A percentile compares a stretch with the other conserved stretches of the same genome.
These are phyloP conservation scores for Acanthochromis polyacanthus DNA, from an alignment of 2,113 vertebrate genomes.

Conservation along the genomic window DNA sequence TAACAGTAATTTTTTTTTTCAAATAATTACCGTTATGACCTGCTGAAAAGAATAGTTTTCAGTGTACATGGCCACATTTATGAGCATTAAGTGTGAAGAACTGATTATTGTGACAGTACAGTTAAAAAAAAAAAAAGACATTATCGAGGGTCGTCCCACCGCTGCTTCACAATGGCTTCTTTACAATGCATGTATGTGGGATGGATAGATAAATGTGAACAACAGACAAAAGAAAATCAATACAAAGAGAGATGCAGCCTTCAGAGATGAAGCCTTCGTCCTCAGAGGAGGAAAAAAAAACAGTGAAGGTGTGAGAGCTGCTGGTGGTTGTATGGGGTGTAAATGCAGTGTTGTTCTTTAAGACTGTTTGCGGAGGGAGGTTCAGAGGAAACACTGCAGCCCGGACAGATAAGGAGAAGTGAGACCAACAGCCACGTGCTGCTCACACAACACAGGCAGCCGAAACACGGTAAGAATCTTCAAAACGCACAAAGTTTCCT, in stretches of 20 bases:
- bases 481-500: background rate
- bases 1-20: no score
- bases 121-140: background rate
- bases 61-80: background rate
- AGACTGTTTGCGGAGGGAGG: constrained; percentile 21
- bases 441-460: constrained; percentile 3
- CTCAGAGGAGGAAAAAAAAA: background rate
- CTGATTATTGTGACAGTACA: constrained; percentile 23
- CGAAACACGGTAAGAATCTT: constrained; percentile 55
- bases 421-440: constrained; percentile 42
- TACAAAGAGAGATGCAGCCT: constrained; percentile 19
- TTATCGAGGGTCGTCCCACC: constrained; percentile 13
- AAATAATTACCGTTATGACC: no score
- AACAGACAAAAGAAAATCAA: constrained; percentile 61
- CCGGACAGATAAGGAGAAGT: constrained; percentile 63
- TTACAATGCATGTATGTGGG: background rate
- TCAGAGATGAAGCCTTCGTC: background rate
- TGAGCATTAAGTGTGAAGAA: background rate
- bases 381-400: constrained; percentile 55
- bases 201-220: constrained; percentile 42
- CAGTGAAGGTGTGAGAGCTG: constrained; percentile 2
- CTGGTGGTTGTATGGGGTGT: background rate
- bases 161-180: constrained; percentile 20
- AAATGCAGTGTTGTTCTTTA: constrained; percentile 8
- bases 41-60: no score